Conservation (phyloP, 1,140 invertebrate species). For the Caerostris darwini region DNA sequence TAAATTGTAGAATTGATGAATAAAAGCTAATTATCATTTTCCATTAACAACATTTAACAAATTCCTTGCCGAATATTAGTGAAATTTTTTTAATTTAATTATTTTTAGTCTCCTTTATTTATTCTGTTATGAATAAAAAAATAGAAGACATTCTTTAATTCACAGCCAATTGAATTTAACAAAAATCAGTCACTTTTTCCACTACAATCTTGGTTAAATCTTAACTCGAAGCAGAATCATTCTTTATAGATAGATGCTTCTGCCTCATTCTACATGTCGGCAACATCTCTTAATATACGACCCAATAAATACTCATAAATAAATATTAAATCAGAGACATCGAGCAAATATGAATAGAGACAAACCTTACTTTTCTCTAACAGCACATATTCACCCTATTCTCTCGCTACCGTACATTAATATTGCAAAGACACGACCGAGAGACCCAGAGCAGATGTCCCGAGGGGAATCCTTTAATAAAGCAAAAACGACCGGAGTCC, state of each 20-base stretch:
- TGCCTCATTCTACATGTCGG: neutral
- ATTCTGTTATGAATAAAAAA: no score
- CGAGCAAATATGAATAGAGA: neutral
- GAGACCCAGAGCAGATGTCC: neutral
- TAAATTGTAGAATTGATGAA: neutral
- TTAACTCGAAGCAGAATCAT: no score
- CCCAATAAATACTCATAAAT: conserved; percentile 11
- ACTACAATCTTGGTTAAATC: no score
- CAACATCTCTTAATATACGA: neutral
- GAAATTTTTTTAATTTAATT: no score
- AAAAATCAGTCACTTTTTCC: no score
- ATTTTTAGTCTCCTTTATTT: no score
- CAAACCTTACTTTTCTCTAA: neutral
- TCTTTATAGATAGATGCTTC: no score
- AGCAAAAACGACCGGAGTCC: neutral
- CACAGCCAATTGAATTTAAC: no score
- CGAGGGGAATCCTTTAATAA: neutral
- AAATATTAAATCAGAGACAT: neutral
- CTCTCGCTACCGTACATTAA: neutral
- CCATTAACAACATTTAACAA: neutral
- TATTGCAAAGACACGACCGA: conserved; percentile 3
- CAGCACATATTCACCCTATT: neutral
- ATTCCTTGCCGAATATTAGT: no score
- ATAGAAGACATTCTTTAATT: no score
- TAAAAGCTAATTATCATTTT: neutral